phyloP scores from a whole-genome alignment of 2,888 invertebrate genomes.

The Amphimallon solstitiale region DNA sequence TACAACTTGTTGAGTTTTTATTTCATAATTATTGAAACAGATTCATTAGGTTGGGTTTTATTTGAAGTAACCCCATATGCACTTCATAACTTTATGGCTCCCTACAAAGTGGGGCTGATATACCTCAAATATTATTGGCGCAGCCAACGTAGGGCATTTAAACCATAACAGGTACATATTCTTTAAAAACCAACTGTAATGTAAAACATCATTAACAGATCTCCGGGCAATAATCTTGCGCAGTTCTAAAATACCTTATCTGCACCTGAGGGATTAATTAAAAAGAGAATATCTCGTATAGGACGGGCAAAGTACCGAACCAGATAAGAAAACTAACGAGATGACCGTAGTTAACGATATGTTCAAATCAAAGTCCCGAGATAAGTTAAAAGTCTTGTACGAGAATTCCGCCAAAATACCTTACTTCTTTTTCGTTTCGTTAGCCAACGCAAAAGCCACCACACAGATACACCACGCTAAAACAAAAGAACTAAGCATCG shows the following conservation, averaged over 20 bases:
- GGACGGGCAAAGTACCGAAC: constrained; percentile 20
- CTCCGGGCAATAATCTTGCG: constrained; percentile 2
- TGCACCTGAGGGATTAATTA: constrained; percentile 17
- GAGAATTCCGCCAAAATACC: constrained; percentile 61
- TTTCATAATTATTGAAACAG: too few relatives aligned
- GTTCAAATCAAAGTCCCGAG: constrained; percentile 44
- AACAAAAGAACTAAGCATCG: too few relatives aligned
- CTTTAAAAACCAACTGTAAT: too few relatives aligned
- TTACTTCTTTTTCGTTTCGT: constrained; percentile 10
- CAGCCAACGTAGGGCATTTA: too few relatives aligned
- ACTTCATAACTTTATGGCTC: too few relatives aligned
- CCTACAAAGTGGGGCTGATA: too few relatives aligned
- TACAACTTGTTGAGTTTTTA: too few relatives aligned
- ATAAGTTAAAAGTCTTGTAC: constrained; percentile 61
- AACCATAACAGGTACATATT: too few relatives aligned
- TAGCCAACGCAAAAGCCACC: background rate
- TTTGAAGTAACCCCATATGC: too few relatives aligned
- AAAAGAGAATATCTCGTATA: background rate
- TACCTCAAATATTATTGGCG: too few relatives aligned
- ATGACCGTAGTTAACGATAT: constrained; percentile 26
- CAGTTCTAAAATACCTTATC: background rate
- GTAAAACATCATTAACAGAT: background rate
- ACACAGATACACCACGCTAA: too few relatives aligned
- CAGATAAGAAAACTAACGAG: constrained; percentile 30
- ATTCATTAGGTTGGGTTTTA: too few relatives aligned